Evolutionary conservation across 2,113 vertebrate species (phyloP).

Genomic region (Rhadina sibilatrix): DNA sequence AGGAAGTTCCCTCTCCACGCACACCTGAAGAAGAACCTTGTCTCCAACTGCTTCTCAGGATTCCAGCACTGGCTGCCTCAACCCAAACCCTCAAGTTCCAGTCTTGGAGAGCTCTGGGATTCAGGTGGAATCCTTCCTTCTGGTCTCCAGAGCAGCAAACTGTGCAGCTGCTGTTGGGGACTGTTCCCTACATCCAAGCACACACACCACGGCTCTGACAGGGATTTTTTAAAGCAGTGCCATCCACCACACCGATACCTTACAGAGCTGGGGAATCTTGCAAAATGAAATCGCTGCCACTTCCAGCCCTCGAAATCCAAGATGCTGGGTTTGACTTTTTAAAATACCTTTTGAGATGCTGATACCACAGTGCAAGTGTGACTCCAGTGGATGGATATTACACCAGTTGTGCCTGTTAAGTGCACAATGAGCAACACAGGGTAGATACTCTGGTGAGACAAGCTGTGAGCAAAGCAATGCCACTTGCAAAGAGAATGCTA

Average conservation of each 20-base stretch:
- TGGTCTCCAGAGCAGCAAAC: not conserved
- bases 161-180: not conserved
- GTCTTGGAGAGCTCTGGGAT: not conserved
- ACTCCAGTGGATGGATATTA: not conserved
- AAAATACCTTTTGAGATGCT: not conserved
- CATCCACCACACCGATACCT: not conserved
- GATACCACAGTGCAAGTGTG: not conserved
- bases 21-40: rapidly evolving
- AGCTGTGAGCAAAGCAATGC: not conserved
- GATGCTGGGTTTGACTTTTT: not conserved
- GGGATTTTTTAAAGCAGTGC: not conserved
- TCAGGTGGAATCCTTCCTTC: not conserved
- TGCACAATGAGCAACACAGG: not conserved
- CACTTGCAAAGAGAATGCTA: not conserved
- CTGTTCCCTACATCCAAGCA: not conserved
- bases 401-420: not conserved
- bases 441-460: not conserved
- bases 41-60: not conserved
- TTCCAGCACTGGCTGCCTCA: not conserved
- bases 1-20: not conserved
- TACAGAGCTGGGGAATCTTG: not conserved
- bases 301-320: not conserved
- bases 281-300: not conserved
- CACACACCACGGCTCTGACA: not conserved
- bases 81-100: not conserved